Conservation (phyloP, 2,797 vertebrate species). For the Austrolebias charrua region DNA sequence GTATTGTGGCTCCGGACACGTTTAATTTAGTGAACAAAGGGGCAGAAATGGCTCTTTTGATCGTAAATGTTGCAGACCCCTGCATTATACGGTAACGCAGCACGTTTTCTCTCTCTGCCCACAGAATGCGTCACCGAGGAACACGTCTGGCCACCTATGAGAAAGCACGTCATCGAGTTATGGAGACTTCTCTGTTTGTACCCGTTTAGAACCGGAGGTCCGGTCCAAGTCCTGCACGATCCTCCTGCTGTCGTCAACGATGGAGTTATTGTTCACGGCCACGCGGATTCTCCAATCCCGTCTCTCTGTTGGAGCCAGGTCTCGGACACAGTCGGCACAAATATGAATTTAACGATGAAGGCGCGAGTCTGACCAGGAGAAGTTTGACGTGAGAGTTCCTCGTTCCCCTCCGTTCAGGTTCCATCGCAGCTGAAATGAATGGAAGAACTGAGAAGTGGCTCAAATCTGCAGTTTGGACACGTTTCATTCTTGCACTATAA, state of each 20-base stretch:
- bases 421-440: conserved; percentile 54
- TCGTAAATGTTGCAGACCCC: no score
- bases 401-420: neutral
- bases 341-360: conserved; percentile 13
- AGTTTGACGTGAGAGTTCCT: conserved; percentile 16
- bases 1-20: no score
- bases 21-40: no score
- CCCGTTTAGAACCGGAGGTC: conserved; percentile 6
- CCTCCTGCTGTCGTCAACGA: neutral
- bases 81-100: conserved; percentile 67
- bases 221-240: conserved; percentile 4
- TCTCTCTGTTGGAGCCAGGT: conserved; percentile 12
- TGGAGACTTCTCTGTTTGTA: conserved; percentile 18
- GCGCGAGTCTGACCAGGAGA: conserved; percentile 5
- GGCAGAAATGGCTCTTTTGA: no score
- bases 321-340: conserved; percentile 1
- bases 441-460: conserved; percentile 41
- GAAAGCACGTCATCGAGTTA: conserved; percentile 16
- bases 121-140: conserved; percentile 31
- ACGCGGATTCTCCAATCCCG: conserved; percentile 35
- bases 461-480: conserved; percentile 24
- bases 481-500: conserved; percentile 32
- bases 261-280: conserved; percentile 18
- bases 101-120: conserved; percentile 41
- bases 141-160: conserved; percentile 19